Evolutionary conservation across 1,140 invertebrate species (phyloP), one percentile per base, ranked within the genome.

Genomic region (Diorhabda carinulata): DNA sequence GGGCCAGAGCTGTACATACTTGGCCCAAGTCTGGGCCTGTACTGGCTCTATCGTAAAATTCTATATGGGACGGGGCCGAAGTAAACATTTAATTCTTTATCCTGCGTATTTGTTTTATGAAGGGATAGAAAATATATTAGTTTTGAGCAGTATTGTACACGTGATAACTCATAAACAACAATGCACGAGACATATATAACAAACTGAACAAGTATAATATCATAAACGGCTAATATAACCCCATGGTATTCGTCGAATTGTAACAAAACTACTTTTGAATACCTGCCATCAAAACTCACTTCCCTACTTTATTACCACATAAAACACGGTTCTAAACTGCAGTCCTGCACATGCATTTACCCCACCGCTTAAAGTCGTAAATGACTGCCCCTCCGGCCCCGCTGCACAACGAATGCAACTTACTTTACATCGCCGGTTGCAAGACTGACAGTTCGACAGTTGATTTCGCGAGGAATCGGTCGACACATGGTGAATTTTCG

Each of bases 261-360:
- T 71, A 75, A 77, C 75, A 77, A 74, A 75, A 77, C 68, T 77
- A 73, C 72, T 75, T 70, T 70, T 67, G 64, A 67, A 77, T 75
- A 73, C 73, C 73, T 72, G 74, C 74, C 72, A 78, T 78, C 77
- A 78, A 78, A 78, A 78, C 76, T 78, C 78, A 73, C 73, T 79
- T 79, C 77, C 77, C 74, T 68, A 71, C 74, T 75, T 79, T 78
- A 79, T 79, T 75, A 75, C 77, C 71, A 70, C 76, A 77, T 79
- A 78, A 79, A 79, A 79, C 77, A 76, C 76, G 72, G 74, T 74
- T 78, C 76, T 74, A 78, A 78, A 78, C 76, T 79, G 76, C 77
- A 79, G 72, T 78, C 77, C 77, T 74, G 78, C 76, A 78, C 77
- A 80, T 80, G 78, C 78, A 80, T 76, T 74, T 78, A 75, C 74